Conservation (phyloP, 2,113 vertebrate genomes). For the Kryptolebias marmoratus region DNA sequence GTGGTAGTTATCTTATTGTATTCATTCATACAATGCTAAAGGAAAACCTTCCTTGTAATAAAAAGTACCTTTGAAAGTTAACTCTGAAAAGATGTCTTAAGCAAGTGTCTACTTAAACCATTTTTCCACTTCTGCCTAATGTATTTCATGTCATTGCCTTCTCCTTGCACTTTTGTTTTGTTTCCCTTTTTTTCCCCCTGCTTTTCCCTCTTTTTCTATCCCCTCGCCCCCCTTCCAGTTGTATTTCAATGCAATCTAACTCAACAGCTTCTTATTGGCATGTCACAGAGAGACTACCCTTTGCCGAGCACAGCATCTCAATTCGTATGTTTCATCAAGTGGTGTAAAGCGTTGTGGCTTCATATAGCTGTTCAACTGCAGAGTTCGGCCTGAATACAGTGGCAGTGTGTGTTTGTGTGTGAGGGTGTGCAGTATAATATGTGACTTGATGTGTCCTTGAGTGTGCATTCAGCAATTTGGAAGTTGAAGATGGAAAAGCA, state of each 20-base stretch:
- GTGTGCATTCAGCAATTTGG: slow-evolving; percentile 24
- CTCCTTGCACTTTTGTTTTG: neutral
- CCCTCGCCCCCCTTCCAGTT: neutral
- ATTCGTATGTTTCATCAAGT: neutral
- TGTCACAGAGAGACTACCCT: slow-evolving; percentile 1
- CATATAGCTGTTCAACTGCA: slow-evolving; percentile 24
- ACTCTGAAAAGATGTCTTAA: no score
- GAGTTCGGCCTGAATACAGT: slow-evolving; percentile 7
- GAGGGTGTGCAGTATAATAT: neutral
- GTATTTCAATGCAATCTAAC: slow-evolving; percentile 29
- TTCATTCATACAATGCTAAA: no score
- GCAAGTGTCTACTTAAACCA: no score
- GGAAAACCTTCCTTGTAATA: no score
- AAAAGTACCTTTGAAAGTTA: no score
- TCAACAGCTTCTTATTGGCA: slow-evolving; percentile 26
- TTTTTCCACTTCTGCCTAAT: neutral
- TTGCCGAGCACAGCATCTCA: slow-evolving; percentile 22
- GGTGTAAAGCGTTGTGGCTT: slow-evolving; percentile 9
- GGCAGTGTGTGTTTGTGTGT: neutral
- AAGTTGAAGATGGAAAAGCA: slow-evolving; percentile 41
- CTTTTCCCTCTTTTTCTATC: neutral
- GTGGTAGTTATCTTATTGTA: no score
- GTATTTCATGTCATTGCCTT: neutral
- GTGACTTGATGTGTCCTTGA: slow-evolving; percentile 1
- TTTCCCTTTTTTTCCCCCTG: neutral